Evolutionary conservation across 92 coral and sea anemone species (phyloP), one percentile per base, ranked within the genome.

Genomic region (Porites cylindrica): DNA sequence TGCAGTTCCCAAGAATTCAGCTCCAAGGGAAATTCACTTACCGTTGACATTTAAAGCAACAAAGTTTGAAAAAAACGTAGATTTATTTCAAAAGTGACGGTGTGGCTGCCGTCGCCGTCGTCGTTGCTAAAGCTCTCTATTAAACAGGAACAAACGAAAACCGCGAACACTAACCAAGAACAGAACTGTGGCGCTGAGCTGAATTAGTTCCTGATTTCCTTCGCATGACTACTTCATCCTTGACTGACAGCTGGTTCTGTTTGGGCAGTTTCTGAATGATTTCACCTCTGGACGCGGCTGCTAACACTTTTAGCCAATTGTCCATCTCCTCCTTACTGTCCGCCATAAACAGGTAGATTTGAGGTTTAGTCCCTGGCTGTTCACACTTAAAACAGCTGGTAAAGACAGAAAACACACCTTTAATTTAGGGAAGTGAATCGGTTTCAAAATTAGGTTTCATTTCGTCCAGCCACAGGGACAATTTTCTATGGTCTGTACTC

Each of bases 341-440:
- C 1, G 99, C 97, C 61, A 91, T 91, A 66, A 97, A 89, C 68
- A 66, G 72, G 24, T 79, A 81, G 73, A 86, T 93, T 1, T 82
- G 81, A 29, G 94, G 81, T 86, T 95, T 97, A 23, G 89, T 66
- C 6, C 88, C 95, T 10, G 94, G 79, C 63, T 87, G 78, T 73
- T 93, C 97, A 43, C 96, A 91, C 76, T 93, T 97, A 77, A 97
- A 97, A 79, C 97, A 94, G 79, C 99, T 97, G 77, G 7, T 8
- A 78, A 23, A 60, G 83, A 75, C n/a, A 38, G 21, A 62, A 43
- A 43, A 68, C 16, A 11, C 56, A 6, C 52, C 16, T 13, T 47
- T 65, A 19, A n/a, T 18, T 4, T 62, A 16, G 23, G 66, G 17
- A 62, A 56, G 11, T 38, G 47, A 38, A 38, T 38, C 6, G 47